Base-by-base conservation (phyloP, 2,113 vertebrate species). In the Eurystomus gularis region DNA sequence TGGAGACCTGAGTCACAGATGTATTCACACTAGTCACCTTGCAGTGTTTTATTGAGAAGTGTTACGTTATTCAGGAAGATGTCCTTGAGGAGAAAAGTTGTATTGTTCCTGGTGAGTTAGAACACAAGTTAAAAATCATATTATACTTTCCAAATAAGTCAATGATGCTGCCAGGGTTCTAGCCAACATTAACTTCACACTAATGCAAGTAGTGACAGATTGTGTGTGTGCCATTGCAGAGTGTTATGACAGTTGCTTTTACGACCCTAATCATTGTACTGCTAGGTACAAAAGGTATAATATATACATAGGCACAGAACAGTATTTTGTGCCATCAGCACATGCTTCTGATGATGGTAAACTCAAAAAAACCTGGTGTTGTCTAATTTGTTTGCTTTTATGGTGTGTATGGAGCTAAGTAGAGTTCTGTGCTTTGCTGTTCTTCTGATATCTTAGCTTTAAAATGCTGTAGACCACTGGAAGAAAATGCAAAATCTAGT, bases 1-100 rank as follows among this genome's bases (percentile, higher is more conserved):
- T 0, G 2, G n/a, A 60, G 31, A 11, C 20, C 61, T 21, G 39
- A 54, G 46, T 44, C 18, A 2, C 64, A 40, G 57, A 6, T 0
- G 1, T 51, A 37, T 37, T 48, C 23, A 23, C 19, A 18, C 25
- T 51, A 19, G 13, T 81, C 51, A 21, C 19, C 29, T 37, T 69
- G 42, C 18, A 13, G 17, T 31, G 23, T 8, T 87, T n/a, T 39
- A 19, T 13, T n/a, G n/a, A 49, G 23, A 54, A 62, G 40, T 28
- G 26, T 73, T 73, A 16, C 2, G 2, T 51, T 46, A 24, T 6
- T 55, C 10, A 31, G 66, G 49, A 60, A 64, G 28, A 25, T 11
- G 13, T 49, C 55, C 35, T 61, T 73, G 44, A 64, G 55, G 25
- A 73, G 39, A 26, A 73, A 73, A 60, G 28, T 70, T 69, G 31